Evolutionary conservation across 2,113 vertebrate species (phyloP), one percentile per base, ranked within the genome.

Genomic region (Nestor notabilis): DNA sequence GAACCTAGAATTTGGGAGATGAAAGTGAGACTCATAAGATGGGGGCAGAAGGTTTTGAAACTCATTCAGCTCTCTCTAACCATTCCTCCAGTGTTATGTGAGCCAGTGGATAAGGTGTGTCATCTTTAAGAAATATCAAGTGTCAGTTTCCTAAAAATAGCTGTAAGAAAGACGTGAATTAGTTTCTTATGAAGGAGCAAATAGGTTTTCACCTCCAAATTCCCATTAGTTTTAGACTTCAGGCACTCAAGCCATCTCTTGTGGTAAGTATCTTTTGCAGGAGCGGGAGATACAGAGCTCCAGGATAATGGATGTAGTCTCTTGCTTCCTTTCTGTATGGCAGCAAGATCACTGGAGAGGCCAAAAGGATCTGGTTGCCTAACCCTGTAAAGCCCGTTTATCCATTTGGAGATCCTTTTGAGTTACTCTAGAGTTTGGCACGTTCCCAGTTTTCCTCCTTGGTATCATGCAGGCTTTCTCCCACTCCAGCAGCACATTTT

Each of bases 261-360:
- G 33, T 19, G 7, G 63, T 44, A 88, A 56, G 13, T 4, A 2
- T 29, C 24, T 44, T 84, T 87, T 37, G 18, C 53, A 53, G 37
- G 15, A 52, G 4, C 1, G 16, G 28, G 17, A 72, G 19, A 49
- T 18, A 27, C 15, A n/a, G 39, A 66, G 11, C 19, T 90, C 20
- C n/a, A 39, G 64, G 50, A 77, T 77, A 86, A 74, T 0, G 17
- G 29, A 4, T 5, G 31, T 71, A 31, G 2, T 31, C 14, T 58
- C 33, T 35, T 21, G 1, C 19, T 21, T 21, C 9, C 13, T 55
- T 78, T 53, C 7, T 33, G 11, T n/a, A 1, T 1, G 19, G 13
- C 1, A 17, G 15, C 31, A 17, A 39, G 55, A 21, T 2, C 1
- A 0, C 4, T 0, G 0, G 44, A n/a, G 52, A 75, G 46, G 43